phyloP scores from a whole-genome alignment of 37 sponge, comb jelly and placozoan genomes.

The Diacarnus erythraeanus region DNA sequence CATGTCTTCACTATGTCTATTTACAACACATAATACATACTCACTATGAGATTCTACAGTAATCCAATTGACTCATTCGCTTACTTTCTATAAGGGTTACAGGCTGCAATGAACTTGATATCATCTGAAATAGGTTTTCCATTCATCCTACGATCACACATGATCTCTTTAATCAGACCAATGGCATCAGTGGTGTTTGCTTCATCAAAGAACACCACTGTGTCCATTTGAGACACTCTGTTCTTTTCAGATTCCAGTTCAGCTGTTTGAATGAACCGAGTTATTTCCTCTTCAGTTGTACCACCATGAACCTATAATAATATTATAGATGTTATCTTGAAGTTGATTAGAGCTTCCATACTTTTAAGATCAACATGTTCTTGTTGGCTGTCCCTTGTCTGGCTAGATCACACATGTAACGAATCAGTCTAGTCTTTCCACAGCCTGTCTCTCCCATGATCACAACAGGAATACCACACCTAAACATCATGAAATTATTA shows the following conservation, averaged over 20 bases:
- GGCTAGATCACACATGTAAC: constrained; percentile 82
- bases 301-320: constrained; percentile 85
- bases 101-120: constrained; percentile 95
- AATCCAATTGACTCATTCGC: neutral
- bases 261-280: constrained; percentile 50
- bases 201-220: constrained; percentile 98
- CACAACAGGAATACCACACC: constrained; percentile 93
- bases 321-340: neutral
- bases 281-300: constrained; percentile 66
- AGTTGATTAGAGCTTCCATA: neutral
- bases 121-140: constrained; percentile 72
- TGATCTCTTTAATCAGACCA: constrained; percentile 97
- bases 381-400: constrained; percentile 22
- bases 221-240: constrained; percentile 55
- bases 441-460: constrained; percentile 99
- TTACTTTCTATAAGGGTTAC: constrained; percentile 93
- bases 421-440: constrained; percentile 92
- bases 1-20: constrained; percentile 81
- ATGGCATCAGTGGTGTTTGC: constrained; percentile 96
- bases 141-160: constrained; percentile 91
- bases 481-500: neutral
- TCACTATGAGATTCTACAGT: neutral
- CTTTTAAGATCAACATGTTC: constrained; percentile 78
- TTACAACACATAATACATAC: neutral
- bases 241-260: constrained; percentile 62